These are phyloP conservation scores for Biston betularia DNA, from an alignment of 2,888 invertebrate genomes.

Conservation along the genomic window DNA sequence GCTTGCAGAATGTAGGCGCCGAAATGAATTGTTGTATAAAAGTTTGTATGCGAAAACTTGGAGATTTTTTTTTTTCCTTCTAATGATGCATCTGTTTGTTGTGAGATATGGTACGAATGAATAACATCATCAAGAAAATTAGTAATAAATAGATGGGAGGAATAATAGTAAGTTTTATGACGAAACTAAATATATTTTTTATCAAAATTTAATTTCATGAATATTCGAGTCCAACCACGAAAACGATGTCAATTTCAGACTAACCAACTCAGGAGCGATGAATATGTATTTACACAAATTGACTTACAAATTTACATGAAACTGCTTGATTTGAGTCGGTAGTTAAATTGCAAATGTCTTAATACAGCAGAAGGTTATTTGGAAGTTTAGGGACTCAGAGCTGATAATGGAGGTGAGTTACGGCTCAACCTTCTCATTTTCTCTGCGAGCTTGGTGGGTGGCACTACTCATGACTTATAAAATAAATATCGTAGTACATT, in stretches of 20 bases:
- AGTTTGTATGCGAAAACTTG: background rate
- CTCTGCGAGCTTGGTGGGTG: background rate
- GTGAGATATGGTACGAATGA: background rate
- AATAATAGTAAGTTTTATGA: background rate
- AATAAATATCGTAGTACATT: no score
- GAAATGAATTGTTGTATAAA: background rate
- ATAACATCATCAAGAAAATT: background rate
- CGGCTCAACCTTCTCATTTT: background rate
- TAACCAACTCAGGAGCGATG: constrained; percentile 36
- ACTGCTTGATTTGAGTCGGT: constrained; percentile 36
- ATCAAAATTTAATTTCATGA: constrained; percentile 30
- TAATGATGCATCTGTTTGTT: no score
- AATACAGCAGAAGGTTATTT: constrained; percentile 3
- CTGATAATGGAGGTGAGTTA: constrained; percentile 1
- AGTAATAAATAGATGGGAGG: no score
- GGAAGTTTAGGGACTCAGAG: background rate
- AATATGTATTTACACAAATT: constrained; percentile 45
- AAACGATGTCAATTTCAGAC: constrained; percentile 35
- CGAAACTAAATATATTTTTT: background rate
- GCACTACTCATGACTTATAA: no score
- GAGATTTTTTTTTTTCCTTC: no score
- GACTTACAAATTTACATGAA: constrained; percentile 42
- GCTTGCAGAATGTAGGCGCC: constrained; percentile 1
- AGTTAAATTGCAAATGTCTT: constrained; percentile 41
- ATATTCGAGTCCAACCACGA: constrained; percentile 32